Percentiles rank a stretch among this genome's conserved stretches.
phyloP scores from a whole-genome alignment of 2,888 invertebrate species.

The Perdita meconis region DNA sequence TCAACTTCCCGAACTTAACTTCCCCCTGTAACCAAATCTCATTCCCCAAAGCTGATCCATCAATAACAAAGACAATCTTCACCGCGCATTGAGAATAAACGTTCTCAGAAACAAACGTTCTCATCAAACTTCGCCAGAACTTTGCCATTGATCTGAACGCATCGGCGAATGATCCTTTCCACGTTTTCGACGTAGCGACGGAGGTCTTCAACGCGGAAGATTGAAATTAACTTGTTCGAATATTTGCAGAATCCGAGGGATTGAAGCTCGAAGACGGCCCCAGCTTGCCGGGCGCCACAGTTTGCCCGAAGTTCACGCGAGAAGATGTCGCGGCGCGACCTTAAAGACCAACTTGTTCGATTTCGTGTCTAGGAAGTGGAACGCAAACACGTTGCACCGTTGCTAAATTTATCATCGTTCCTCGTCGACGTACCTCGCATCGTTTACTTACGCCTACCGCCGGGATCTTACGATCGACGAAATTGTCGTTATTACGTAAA shows the following conservation, averaged over 20 bases:
- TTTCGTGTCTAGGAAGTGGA: constrained; percentile 72
- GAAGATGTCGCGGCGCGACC: constrained; percentile 19
- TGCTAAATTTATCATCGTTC: constrained; percentile 74
- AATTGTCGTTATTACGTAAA: constrained; percentile 63
- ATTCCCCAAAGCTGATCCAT: not conserved
- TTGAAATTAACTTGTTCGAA: constrained; percentile 8
- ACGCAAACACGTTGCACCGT: constrained; percentile 67
- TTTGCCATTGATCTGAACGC: not conserved
- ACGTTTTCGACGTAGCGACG: not conserved
- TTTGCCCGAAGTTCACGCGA: constrained; percentile 22
- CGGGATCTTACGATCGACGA: constrained; percentile 45
- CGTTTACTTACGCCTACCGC: constrained; percentile 38
- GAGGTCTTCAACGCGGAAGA: not conserved
- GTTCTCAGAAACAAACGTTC: not conserved
- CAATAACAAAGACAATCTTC: not conserved
- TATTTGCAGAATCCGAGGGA: constrained; percentile 2
- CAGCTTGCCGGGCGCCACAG: not conserved
- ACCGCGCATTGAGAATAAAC: not conserved
- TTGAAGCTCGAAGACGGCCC: not conserved
- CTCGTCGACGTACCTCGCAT: constrained; percentile 50
- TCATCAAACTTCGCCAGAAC: not conserved
- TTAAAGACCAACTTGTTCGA: constrained; percentile 62
- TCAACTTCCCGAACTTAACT: not conserved
- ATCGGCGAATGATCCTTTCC: not conserved
- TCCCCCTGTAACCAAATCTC: not conserved